Conservation (phyloP, 2,888 invertebrate genomes). For the Orthosia gothica region DNA sequence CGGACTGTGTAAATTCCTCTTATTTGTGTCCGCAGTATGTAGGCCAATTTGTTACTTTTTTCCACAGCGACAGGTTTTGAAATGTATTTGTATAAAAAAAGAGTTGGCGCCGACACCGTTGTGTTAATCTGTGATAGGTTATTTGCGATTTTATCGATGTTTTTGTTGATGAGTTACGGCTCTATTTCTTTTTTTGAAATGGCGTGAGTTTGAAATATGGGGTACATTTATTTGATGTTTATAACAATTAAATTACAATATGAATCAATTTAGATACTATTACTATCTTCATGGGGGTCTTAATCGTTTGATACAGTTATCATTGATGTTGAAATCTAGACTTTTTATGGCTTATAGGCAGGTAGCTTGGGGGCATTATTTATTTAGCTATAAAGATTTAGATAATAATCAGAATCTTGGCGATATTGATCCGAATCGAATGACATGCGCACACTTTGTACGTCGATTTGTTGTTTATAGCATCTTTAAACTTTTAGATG, state of each 20-base stretch:
- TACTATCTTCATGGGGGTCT: conserved; percentile 55
- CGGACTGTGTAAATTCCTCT: conserved; percentile 84
- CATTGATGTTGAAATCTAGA: conserved; percentile 44
- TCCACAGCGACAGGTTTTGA: conserved; percentile 83
- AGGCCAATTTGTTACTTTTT: conserved; percentile 85
- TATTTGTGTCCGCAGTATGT: conserved; percentile 85
- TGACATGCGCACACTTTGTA: conserved; percentile 28
- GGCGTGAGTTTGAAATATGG: conserved; percentile 56
- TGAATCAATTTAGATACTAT: conserved; percentile 57
- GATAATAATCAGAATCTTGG: conserved; percentile 32
- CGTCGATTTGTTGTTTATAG: conserved; percentile 35
- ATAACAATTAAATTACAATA: conserved; percentile 63
- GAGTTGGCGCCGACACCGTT: conserved; percentile 76
- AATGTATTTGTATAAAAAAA: conserved; percentile 74
- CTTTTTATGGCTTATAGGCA: conserved; percentile 27
- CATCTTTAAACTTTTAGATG: conserved; percentile 14
- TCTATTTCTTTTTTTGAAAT: conserved; percentile 67
- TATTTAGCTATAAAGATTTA: conserved; percentile 43
- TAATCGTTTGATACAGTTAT: conserved; percentile 48
- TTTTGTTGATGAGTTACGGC: conserved; percentile 72
- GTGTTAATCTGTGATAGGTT: conserved; percentile 76
- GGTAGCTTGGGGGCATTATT: conserved; percentile 37
- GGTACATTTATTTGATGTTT: conserved; percentile 61
- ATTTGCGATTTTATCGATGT: conserved; percentile 79
- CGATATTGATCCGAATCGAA: conserved; percentile 41